Base-by-base conservation (phyloP, 2,888 invertebrate species). In the Rhagium mordax region DNA sequence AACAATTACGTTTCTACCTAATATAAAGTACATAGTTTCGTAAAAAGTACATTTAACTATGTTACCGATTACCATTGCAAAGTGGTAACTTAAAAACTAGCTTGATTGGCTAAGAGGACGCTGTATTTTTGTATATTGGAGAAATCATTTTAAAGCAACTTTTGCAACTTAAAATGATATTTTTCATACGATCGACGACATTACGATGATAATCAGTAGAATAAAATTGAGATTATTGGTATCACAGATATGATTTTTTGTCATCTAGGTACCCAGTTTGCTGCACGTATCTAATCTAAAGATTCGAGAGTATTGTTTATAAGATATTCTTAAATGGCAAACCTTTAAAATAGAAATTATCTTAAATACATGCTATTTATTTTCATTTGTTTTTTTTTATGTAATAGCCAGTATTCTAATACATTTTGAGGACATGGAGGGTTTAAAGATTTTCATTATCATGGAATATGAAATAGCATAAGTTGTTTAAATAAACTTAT, bases 301-400 rank as follows among this genome's bases (percentile, higher is more conserved):
- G 53, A 65, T 65, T 65, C 16, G 65, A 65, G 65, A 65, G 65
- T 51, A 65, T 65, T 65, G 65, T 65, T 65, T 65, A 53, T 65
- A 53, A 64, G 53, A 65, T 33, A 53, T 53, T 51, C 29, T 24
- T 5, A 41, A 65, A 65, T 65, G 48, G 65, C 65, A 65, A 53
- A 33, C 55, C 53, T 53, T 55, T 59, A 59, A 59, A 59, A 33
- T 64, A 65, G 18, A 53, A 65, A 65, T 65, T 55, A 65, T 65
- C 51, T 65, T 53, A 65, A 65, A 53, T 65, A 33, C 41, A 27
- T 33, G 33, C 29, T 33, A 65, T 65, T 53, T 33, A 29, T 16
- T 53, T 65, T 29, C 59, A 29, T 65, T 65, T 65, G 49, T 48
- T 64, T 64, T 64, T 21, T 55, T 57, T 59, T 59, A 33, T 53